These are phyloP conservation scores for Coilia nasus DNA, from an alignment of 2,797 vertebrate species.

Conservation along the genomic window DNA sequence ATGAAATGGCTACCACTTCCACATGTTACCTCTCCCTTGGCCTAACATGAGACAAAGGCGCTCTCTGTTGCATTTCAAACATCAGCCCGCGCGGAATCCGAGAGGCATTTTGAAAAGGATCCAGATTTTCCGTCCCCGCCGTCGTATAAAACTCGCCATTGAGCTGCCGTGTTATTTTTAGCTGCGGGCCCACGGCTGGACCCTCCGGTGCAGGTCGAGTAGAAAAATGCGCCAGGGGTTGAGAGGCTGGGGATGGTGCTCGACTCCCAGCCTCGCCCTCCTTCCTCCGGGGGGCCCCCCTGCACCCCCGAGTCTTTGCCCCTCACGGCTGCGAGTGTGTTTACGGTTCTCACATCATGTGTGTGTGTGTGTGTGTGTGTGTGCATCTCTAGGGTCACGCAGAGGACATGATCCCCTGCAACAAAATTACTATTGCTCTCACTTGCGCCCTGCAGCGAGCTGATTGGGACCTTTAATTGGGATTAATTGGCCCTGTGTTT, in stretches of 20 bases:
- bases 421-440: conserved; percentile 10
- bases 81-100: not conserved
- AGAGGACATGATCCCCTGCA: conserved; percentile 17
- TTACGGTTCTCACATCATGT: not conserved
- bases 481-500: conserved; percentile 41
- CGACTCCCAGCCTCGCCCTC: not conserved
- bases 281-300: not conserved
- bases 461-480: conserved; percentile 33
- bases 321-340: not conserved
- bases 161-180: conserved; percentile 17
- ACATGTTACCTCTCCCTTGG: conserved; percentile 14
- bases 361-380: conserved; percentile 18
- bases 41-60: conserved; percentile 22
- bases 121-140: conserved; percentile 31
- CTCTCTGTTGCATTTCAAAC: conserved; percentile 32
- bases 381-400: conserved; percentile 18
- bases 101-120: conserved; percentile 27
- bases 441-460: conserved; percentile 15
- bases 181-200: not conserved
- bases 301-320: not conserved
- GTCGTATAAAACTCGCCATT: not conserved
- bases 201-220: not conserved
- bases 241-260: conserved; percentile 8
- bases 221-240: not conserved
- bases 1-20: conserved; percentile 25